Evolutionary conservation across 2,113 vertebrate species (phyloP), one percentile per base, ranked within the genome.

Genomic region (Perognathus longimembris): DNA sequence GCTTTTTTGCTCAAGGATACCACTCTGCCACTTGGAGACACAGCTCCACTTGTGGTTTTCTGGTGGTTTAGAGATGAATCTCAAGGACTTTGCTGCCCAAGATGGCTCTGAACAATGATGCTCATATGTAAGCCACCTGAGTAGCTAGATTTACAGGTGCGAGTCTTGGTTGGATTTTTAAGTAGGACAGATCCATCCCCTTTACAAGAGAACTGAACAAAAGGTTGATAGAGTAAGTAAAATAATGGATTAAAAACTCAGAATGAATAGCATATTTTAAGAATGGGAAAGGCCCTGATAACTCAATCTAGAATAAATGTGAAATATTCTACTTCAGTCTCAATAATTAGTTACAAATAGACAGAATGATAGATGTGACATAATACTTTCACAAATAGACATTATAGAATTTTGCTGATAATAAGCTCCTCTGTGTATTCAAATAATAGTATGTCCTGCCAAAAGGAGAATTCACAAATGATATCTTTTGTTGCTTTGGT

Each of bases 271-370:
- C 17, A 71, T 42, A 45, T 81, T 87, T 82, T 57, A 82, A 18
- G 20, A 14, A 66, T 24, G 34, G 6, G 14, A 74, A 88, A 17
- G 2, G 10, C 50, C 50, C 45, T 77, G 32, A 24, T 91, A 82
- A 76, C 79, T 69, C 77, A 50, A 34, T 84, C 21, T 89, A 50
- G 5, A 57, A 14, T 80, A 92, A 88, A 82, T 61, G 20, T 78
- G 91, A 83, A 84, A 59, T 67, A 26, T 77, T 82, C 14, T 12
- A 64, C 26, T 86, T 80, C 26, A 11, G 26, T 81, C 64, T 81
- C 85, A 92, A 82, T 89, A 94, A 73, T 93, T 92, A 84, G 84
- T 77, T 69, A 38, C 32, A 94, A 75, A 61, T 84, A 26, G 50
- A 57, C 42, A 85, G n/a, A 90, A 76, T 92, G 34, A 32, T 80